These are phyloP conservation scores for Prolemur simus DNA, from an alignment of 2,113 vertebrate genomes.

Conservation along the genomic window DNA sequence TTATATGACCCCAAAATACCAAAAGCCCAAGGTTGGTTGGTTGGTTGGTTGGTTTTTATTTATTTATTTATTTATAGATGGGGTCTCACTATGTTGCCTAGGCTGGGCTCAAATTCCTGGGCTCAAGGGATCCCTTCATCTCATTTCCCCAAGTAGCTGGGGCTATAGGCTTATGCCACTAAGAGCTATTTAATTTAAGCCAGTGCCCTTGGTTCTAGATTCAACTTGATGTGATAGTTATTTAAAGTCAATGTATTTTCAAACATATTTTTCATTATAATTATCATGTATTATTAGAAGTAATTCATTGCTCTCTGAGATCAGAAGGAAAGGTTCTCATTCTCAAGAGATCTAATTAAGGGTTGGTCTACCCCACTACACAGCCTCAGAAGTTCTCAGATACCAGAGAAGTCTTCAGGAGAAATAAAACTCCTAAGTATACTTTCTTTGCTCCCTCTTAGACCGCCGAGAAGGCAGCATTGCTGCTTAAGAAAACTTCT, in stretches of 20 bases:
- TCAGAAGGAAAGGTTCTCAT: background rate
- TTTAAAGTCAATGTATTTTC: constrained; percentile 2
- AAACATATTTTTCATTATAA: background rate
- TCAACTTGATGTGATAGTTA: background rate
- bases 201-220: background rate
- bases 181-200: background rate
- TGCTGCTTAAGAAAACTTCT: background rate
- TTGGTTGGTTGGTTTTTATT: too few relatives aligned
- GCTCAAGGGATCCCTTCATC: background rate
- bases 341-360: background rate
- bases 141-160: background rate
- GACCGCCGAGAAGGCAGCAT: background rate
- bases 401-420: background rate
- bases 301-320: background rate
- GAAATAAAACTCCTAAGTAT: background rate
- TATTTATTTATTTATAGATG: too few relatives aligned
- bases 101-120: background rate
- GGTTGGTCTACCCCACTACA: background rate
- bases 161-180: too few relatives aligned
- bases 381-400: background rate
- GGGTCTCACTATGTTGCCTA: background rate
- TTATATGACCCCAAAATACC: background rate
- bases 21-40: background rate
- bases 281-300: background rate
- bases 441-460: background rate